Base-by-base conservation (phyloP, 2,797 vertebrate genomes). In the Tokudaia tokunoshimensis region DNA sequence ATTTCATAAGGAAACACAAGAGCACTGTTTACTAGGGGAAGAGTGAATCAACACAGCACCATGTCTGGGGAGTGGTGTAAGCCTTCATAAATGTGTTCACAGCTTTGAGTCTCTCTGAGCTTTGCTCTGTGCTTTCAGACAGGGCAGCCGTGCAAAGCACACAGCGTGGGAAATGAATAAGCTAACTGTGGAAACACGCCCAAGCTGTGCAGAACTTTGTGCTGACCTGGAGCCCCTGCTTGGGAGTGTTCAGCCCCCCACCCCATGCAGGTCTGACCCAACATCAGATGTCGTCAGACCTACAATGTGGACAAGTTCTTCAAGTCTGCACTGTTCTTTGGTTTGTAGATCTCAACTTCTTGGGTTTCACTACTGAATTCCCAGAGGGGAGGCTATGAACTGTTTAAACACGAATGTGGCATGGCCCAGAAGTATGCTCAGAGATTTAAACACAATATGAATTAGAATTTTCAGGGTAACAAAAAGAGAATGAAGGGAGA, bases 381-480 rank as follows among this genome's bases (percentile, higher is more conserved):
- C 41, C n/a, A 85, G 7, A 74, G 34, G 22, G 20, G n/a, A 15
- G 31, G 22, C 17, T 80, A 17, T 34, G 10, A 24, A 82, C 34
- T 82, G 6, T 55, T 81, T 81, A 41, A 70, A 89, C 65, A 80
- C 2, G 44, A 55, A 15, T 31, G 24, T 17, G 37, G 37, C 37
- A 59, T n/a, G 74, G 80, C 15, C 55, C 47, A 63, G 52, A 63
- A 67, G 14, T 67, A 47, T 24, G 22, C 29, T 83, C 12, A 70
- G 92, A 87, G 52, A 12, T 19, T 92, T 92, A 78, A 89, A 89
- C 19, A 44, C 22, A 88, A 50, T 67, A 67, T 80, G 88, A 94
- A 65, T 20, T 92, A 19, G 76, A 61, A 14, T 41, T 34, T 65
- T 52, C 34, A 26, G 31, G 22, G 44, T 17, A 26, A 37, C 47